A percentile compares a stretch with the other conserved stretches of the same genome.
phyloP scores from a whole-genome alignment of 2,797 vertebrate genomes.

The Meda fulgida region DNA sequence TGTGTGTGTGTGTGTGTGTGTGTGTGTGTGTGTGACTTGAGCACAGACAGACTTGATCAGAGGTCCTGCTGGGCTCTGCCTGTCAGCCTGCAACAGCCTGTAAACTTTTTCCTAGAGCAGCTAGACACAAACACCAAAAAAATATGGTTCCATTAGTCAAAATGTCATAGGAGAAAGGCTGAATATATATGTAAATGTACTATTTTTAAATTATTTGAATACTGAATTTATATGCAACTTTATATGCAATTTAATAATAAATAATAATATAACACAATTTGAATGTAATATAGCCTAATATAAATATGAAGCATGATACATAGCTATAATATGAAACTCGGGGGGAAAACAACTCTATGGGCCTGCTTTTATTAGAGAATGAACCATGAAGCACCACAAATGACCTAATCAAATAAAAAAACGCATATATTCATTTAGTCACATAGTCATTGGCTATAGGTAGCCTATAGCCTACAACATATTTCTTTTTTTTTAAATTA shows the following conservation, averaged over 20 bases:
- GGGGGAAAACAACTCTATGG: not conserved
- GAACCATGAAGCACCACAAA: not conserved
- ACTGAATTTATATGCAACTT: not conserved
- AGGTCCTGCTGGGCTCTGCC: constrained; percentile 32
- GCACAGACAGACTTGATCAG: constrained; percentile 38
- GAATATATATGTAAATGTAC: not conserved
- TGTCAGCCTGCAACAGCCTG: constrained; percentile 30
- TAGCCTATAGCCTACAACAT: not conserved
- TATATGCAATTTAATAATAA: too few relatives aligned
- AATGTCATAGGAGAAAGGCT: not conserved
- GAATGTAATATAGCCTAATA: too few relatives aligned
- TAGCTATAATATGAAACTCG: not conserved
- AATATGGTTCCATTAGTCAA: not conserved
- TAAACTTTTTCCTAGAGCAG: not conserved
- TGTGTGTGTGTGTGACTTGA: constrained; percentile 11
- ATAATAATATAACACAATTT: too few relatives aligned
- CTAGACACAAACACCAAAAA: not conserved
- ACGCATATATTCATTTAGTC: too few relatives aligned
- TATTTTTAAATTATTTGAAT: too few relatives aligned
- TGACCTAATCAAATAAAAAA: not conserved
- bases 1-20: not conserved
- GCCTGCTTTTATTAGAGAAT: not conserved
- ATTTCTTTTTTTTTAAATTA: not conserved
- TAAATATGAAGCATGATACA: too few relatives aligned
- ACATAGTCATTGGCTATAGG: not conserved